Evolutionary conservation across 2,113 vertebrate species (phyloP).

Genomic region (Lontra canadensis): DNA sequence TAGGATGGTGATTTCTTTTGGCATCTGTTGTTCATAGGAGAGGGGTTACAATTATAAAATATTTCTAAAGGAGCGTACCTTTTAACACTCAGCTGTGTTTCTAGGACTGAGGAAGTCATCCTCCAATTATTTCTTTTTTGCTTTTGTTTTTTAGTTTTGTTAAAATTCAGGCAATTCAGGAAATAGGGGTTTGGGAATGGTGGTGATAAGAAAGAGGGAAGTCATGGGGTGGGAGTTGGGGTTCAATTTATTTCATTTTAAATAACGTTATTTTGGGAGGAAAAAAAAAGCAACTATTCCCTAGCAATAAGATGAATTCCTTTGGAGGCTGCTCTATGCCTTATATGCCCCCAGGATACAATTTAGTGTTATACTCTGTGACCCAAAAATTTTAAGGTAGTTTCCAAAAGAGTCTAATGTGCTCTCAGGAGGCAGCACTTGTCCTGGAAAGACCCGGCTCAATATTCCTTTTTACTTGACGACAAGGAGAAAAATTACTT

Average conservation of each 20-base stretch:
- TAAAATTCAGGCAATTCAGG: background rate
- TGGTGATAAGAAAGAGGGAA: background rate
- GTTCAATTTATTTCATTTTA: slow-evolving; percentile 54
- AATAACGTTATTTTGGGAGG: background rate
- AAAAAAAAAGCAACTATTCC: background rate
- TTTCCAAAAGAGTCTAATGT: slow-evolving; percentile 49
- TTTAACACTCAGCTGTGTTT: slow-evolving; percentile 13
- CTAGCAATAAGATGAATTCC: slow-evolving; percentile 20
- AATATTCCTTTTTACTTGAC: slow-evolving; percentile 28
- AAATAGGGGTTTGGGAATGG: background rate
- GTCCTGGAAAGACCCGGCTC: slow-evolving; percentile 42
- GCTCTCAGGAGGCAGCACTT: slow-evolving; percentile 17
- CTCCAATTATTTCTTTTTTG: slow-evolving; percentile 54
- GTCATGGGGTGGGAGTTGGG: background rate
- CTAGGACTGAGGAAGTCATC: background rate
- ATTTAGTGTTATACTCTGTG: slow-evolving; percentile 31
- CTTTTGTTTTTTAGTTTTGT: background rate
- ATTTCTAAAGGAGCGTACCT: background rate
- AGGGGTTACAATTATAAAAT: background rate
- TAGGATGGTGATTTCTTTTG: slow-evolving; percentile 60
- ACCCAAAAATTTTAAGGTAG: slow-evolving; percentile 49
- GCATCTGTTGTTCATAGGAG: slow-evolving; percentile 61
- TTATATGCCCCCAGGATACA: slow-evolving; percentile 35
- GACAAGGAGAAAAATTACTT: slow-evolving; percentile 49
- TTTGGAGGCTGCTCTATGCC: background rate